These are phyloP conservation scores for Nephrocerus scutellatus DNA, from an alignment of 2,888 invertebrate genomes.

Conservation along the genomic window DNA sequence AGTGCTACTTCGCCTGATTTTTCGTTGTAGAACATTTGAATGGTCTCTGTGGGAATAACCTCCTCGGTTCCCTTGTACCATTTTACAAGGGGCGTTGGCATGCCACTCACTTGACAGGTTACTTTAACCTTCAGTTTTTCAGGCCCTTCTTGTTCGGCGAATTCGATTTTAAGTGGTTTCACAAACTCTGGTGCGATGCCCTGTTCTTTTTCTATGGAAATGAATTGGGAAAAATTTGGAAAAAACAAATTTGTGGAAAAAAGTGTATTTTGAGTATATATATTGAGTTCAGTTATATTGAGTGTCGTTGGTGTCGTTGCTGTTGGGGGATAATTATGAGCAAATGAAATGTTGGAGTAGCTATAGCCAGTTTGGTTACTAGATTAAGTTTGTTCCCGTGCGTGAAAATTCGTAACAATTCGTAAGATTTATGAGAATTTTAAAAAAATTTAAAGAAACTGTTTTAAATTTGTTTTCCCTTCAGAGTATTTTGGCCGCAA, in stretches of 20 bases:
- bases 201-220: conserved; percentile 57
- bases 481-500: too few relatives aligned
- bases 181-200: conserved; percentile 61
- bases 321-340: conserved; percentile 10
- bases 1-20: conserved; percentile 59
- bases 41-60: conserved; percentile 53
- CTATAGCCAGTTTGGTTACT: too few relatives aligned
- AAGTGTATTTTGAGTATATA: too few relatives aligned
- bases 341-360: neutral
- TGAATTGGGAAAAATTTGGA: too few relatives aligned
- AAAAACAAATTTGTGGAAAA: too few relatives aligned
- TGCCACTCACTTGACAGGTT: conserved; percentile 61
- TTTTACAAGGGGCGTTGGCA: conserved; percentile 63
- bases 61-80: conserved; percentile 62
- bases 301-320: too few relatives aligned
- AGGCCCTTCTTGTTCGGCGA: conserved; percentile 49
- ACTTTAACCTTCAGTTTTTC: conserved; percentile 57
- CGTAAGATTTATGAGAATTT: too few relatives aligned
- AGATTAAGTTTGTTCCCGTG: too few relatives aligned
- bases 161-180: conserved; percentile 59
- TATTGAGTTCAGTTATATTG: too few relatives aligned
- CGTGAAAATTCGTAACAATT: too few relatives aligned
- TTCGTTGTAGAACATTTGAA: conserved; percentile 54
- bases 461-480: too few relatives aligned
- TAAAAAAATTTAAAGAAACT: too few relatives aligned